Evolutionary conservation across 1,140 invertebrate genomes (phyloP).

Genomic region (Bicyclus anynana): DNA sequence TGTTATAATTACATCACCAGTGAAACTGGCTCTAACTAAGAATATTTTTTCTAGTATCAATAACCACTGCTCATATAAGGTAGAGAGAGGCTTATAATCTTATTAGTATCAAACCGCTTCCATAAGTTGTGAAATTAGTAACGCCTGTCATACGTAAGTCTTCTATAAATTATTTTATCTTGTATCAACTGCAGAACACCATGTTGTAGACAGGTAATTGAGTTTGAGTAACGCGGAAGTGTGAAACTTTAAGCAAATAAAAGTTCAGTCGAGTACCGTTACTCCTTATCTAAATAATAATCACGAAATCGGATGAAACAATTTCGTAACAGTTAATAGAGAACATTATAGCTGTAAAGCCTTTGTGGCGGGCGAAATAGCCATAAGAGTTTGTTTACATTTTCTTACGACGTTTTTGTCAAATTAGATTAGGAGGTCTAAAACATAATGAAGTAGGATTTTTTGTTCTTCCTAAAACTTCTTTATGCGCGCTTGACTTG

Average conservation of each 20-base stretch:
- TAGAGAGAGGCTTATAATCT: too few relatives aligned
- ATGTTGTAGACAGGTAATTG: background rate
- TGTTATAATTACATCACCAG: too few relatives aligned
- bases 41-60: too few relatives aligned
- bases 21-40: background rate
- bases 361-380: conserved; percentile 20
- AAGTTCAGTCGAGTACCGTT: conserved; percentile 19
- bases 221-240: conserved; percentile 8
- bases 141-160: background rate
- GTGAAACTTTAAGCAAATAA: conserved; percentile 13
- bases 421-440: background rate
- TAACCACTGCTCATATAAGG: too few relatives aligned
- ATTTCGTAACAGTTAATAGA: conserved; percentile 33
- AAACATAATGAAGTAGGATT: background rate
- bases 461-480: background rate
- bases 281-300: conserved; percentile 24
- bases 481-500: too few relatives aligned
- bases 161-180: background rate
- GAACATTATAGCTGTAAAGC: conserved; percentile 29
- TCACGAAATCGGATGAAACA: conserved; percentile 29
- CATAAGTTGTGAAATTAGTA: background rate
- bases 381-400: conserved; percentile 16
- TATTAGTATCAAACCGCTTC: too few relatives aligned
- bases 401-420: conserved; percentile 1
- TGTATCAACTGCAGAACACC: background rate